Percentiles rank a stretch among this genome's conserved stretches.
Evolutionary conservation across 1,140 invertebrate species (phyloP).

Genomic region (Diorhabda sublineata): DNA sequence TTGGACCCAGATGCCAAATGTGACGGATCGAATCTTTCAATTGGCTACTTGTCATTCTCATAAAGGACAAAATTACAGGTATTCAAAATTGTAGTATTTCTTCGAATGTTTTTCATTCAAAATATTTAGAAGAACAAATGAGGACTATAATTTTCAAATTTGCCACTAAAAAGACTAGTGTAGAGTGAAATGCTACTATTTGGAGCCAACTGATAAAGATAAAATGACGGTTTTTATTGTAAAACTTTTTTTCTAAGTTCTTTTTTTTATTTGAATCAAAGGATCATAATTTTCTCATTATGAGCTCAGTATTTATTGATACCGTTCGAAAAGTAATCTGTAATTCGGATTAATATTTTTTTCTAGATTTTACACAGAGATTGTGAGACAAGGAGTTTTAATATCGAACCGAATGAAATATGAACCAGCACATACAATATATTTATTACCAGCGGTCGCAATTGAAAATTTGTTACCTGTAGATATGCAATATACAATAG

Average conservation of each 20-base stretch:
- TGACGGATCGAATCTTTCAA: constrained; percentile 55
- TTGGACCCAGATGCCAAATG: constrained; percentile 61
- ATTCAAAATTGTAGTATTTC: neutral
- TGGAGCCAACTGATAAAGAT: too few relatives aligned
- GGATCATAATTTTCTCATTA: too few relatives aligned
- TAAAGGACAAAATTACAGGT: constrained; percentile 47
- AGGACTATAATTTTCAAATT: neutral
- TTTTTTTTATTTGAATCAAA: too few relatives aligned
- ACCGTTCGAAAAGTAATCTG: too few relatives aligned
- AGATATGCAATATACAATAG: constrained; percentile 64
- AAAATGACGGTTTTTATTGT: too few relatives aligned
- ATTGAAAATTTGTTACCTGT: constrained; percentile 74
- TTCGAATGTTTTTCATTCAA: neutral
- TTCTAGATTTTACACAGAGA: constrained; percentile 72
- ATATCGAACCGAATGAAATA: constrained; percentile 50
- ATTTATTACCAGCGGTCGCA: constrained; percentile 76
- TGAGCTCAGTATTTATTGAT: too few relatives aligned
- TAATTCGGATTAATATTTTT: neutral
- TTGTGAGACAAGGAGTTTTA: constrained; percentile 77
- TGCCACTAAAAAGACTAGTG: neutral
- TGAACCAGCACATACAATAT: constrained; percentile 78
- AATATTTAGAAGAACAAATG: neutral
- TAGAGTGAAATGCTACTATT: too few relatives aligned
- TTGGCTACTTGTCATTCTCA: constrained; percentile 49
- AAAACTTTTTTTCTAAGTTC: too few relatives aligned